phyloP scores from a whole-genome alignment of 1,140 invertebrate species.

The Tenebrio molitor region DNA sequence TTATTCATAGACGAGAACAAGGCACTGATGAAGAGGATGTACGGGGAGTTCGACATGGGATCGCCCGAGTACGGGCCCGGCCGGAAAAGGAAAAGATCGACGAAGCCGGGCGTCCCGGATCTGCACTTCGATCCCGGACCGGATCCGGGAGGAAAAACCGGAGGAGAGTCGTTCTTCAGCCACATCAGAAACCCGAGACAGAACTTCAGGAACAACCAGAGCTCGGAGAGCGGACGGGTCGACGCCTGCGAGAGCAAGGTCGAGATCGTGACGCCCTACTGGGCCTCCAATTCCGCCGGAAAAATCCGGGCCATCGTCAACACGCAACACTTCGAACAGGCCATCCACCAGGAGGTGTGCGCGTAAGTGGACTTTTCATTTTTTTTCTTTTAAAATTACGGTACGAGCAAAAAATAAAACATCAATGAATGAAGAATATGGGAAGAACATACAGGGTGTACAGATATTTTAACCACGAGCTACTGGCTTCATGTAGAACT shows the following conservation, averaged over 20 bases:
- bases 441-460: no score
- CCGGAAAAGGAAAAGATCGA: conserved; percentile 68
- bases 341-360: conserved; percentile 95
- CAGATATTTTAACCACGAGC: no score
- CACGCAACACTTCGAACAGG: conserved; percentile 94
- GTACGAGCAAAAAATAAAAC: no score
- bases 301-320: conserved; percentile 93
- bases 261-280: conserved; percentile 95
- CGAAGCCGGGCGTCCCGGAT: conserved; percentile 69
- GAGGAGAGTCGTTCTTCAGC: conserved; percentile 66
- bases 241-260: conserved; percentile 93
- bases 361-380: no score
- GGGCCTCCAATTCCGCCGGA: conserved; percentile 92
- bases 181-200: conserved; percentile 71
- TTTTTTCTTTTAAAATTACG: conserved; percentile 2
- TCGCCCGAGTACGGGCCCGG: conserved; percentile 68
- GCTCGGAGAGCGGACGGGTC: conserved; percentile 74
- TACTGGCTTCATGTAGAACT: no score
- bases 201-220: conserved; percentile 69
- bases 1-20: conserved; percentile 94
- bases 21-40: conserved; percentile 92
- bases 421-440: no score
- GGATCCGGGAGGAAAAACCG: conserved; percentile 56
- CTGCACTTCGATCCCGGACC: conserved; percentile 66
- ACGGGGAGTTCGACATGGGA: conserved; percentile 84